These are phyloP conservation scores for Psococerastis gibbosa DNA, from an alignment of 2,888 invertebrate genomes.

Conservation along the genomic window DNA sequence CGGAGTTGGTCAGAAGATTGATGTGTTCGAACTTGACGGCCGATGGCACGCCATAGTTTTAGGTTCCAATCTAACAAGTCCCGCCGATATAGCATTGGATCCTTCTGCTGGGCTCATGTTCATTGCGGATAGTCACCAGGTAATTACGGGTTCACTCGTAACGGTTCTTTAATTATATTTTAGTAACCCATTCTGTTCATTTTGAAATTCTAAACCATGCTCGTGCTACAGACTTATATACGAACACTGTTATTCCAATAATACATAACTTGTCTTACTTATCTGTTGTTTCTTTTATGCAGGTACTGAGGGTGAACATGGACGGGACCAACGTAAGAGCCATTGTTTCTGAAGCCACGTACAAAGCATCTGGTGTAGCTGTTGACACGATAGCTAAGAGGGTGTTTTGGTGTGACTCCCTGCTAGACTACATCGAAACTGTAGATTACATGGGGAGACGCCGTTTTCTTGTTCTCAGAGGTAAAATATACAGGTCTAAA, in stretches of 20 bases:
- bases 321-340: constrained; percentile 71
- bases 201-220: no score
- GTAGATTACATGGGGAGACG: constrained; percentile 81
- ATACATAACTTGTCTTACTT: background rate
- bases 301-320: constrained; percentile 72
- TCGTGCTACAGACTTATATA: no score
- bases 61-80: constrained; percentile 76
- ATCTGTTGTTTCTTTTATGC: constrained; percentile 22
- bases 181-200: no score
- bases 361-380: constrained; percentile 81
- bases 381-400: constrained; percentile 78
- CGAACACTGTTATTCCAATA: no score
- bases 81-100: constrained; percentile 82
- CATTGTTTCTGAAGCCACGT: constrained; percentile 80
- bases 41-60: constrained; percentile 78
- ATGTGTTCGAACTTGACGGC: constrained; percentile 77
- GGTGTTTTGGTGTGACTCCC: constrained; percentile 91
- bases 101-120: constrained; percentile 79
- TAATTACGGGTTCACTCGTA: no score
- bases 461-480: constrained; percentile 59
- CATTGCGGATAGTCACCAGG: constrained; percentile 64
- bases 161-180: no score
- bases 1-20: constrained; percentile 79
- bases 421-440: constrained; percentile 88
- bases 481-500: constrained; percentile 17